Percentiles rank a stretch among this genome's conserved stretches.
Conservation (phyloP, 2,113 vertebrate species). For the Bettongia penicillata region DNA sequence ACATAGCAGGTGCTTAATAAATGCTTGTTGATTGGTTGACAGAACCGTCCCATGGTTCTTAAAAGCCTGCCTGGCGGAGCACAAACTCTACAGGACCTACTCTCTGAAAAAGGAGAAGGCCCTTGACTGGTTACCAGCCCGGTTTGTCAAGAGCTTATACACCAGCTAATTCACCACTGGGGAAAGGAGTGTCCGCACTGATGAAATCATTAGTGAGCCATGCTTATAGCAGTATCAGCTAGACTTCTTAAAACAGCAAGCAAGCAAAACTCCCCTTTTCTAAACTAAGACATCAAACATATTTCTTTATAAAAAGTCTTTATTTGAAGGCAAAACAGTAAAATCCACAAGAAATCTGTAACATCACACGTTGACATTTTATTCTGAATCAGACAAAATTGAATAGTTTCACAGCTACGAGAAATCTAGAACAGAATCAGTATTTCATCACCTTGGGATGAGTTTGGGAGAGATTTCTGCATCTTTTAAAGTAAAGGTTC, state of each 20-base stretch:
- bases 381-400: slow-evolving; percentile 74
- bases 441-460: slow-evolving; percentile 55
- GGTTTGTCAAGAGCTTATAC: not conserved
- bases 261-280: not conserved
- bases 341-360: slow-evolving; percentile 81
- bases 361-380: slow-evolving; percentile 65
- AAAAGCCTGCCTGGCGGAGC: not conserved
- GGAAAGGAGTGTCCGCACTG: too few species aligned
- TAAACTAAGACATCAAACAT: not conserved
- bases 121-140: not conserved
- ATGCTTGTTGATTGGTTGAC: not conserved
- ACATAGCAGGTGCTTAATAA: not conserved
- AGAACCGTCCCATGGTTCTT: not conserved
- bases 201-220: not conserved
- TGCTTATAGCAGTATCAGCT: not conserved
- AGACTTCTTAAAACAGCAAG: not conserved
- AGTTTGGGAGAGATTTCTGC: slow-evolving; percentile 56
- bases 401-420: slow-evolving; percentile 81
- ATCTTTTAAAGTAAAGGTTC: slow-evolving; percentile 63
- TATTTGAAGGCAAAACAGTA: slow-evolving; percentile 86
- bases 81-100: not conserved
- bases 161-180: not conserved
- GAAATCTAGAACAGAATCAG: slow-evolving; percentile 77
- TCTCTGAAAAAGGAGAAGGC: not conserved
- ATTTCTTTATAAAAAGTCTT: slow-evolving; percentile 74